Percentiles rank a stretch among this genome's conserved stretches.
These are phyloP conservation scores for Holothuria glaberrima DNA, from an alignment of 35 echinoderm and acorn worm genomes.

Conservation along the genomic window DNA sequence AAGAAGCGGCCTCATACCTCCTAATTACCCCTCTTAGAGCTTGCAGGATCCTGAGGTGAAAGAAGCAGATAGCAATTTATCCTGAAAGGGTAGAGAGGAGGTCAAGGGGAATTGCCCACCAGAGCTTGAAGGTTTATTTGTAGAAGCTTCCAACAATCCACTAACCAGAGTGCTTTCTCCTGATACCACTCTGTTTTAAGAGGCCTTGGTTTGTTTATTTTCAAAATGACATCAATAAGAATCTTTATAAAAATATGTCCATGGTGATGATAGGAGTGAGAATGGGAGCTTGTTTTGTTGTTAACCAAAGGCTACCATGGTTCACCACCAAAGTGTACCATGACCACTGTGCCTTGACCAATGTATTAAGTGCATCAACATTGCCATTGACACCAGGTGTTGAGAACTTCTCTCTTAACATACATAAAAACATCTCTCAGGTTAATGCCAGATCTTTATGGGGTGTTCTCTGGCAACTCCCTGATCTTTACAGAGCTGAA, in stretches of 20 bases:
- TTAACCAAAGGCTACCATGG: too few relatives aligned
- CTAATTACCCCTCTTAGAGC: conserved; percentile 24
- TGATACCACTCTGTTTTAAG: conserved; percentile 38
- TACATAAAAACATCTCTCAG: too few relatives aligned
- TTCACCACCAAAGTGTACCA: too few relatives aligned
- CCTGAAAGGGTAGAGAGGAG: neutral
- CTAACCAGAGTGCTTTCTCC: neutral
- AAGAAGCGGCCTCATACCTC: neutral
- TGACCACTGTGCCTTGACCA: too few relatives aligned
- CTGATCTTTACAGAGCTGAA: too few relatives aligned
- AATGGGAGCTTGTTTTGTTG: too few relatives aligned
- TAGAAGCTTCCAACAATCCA: conserved; percentile 8
- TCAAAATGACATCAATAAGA: conserved; percentile 5
- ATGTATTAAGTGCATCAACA: too few relatives aligned
- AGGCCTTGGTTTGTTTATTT: conserved; percentile 16
- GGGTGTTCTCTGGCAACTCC: too few relatives aligned
- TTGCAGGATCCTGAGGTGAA: neutral
- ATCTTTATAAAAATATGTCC: neutral
- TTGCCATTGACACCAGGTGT: too few relatives aligned
- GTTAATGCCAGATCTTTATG: too few relatives aligned
- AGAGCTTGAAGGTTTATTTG: conserved; percentile 26
- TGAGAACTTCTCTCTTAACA: too few relatives aligned
- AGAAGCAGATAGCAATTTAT: neutral
- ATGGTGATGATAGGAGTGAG: too few relatives aligned
- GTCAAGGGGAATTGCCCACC: conserved; percentile 15